Evolutionary conservation across 2,888 invertebrate species (phyloP), one percentile per base, ranked within the genome.

Genomic region (Meloe dianella): DNA sequence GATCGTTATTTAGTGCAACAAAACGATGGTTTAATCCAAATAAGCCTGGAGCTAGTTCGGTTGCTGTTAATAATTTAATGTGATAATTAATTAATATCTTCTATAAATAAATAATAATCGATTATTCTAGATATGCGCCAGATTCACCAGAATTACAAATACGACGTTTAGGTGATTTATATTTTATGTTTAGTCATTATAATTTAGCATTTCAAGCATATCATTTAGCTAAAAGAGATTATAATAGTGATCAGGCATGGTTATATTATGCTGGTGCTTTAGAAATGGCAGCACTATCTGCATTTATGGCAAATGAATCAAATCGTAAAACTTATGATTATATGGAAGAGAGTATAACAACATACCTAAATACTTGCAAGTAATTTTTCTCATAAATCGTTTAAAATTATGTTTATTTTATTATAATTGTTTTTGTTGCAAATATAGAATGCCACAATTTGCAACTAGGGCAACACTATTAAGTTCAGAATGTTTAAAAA

Each of bases 161-260:
- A 60, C 88, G 99, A 67, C 91, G 97, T 66, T 84, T 98, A 54
- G 98, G 95, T 0, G 99, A 99, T 85, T 86, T 99, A 8, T 96
- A 96, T 85, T 98, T 99, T 83, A 91, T 98, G 89, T 96, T 98
- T 83, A 95, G 96, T 4, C 92, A 96, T 80, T 97, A 97, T 85
- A 91, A 92, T 72, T 87, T 94, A 73, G 96, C 98, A 8, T 97
- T 95, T 84, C 94, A 95, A 82, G 90, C 94, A 0, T 99, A 98
- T 85, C 97, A 98, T 84, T 91, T 93, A 54, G 95, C 97, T n/a
- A 98, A 98, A 84, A 89, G 97, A 62, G 99, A 99, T 83, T 98
- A 98, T 83, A 94, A 94, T 80, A 93, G 93, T 1, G 98, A 99
- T 82, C 95, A 96, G 74, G 98, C 98, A 0, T 98, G 97, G 97